These are phyloP conservation scores for Pelodytes ibericus DNA, from an alignment of 2,797 vertebrate genomes.

Conservation along the genomic window DNA sequence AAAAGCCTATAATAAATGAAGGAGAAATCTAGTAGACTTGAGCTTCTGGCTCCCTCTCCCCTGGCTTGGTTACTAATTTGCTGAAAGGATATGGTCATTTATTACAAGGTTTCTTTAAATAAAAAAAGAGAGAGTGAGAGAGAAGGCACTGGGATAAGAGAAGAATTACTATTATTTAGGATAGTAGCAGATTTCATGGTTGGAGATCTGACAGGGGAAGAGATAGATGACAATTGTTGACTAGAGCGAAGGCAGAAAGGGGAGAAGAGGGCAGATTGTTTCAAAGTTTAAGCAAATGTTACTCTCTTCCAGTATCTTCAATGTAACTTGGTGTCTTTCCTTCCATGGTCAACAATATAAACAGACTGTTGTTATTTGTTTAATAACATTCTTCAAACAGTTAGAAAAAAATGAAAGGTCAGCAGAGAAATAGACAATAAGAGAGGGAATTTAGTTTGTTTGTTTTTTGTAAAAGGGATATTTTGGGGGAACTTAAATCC, in stretches of 20 bases:
- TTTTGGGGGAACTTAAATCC: no score
- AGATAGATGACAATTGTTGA: conserved; percentile 38
- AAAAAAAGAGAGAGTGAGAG: neutral
- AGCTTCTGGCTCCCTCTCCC: conserved; percentile 34
- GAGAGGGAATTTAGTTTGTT: no score
- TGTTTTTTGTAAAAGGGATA: no score
- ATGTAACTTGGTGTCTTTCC: neutral
- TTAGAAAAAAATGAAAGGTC: neutral
- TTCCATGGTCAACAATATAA: neutral
- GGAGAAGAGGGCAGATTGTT: neutral
- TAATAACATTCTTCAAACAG: neutral
- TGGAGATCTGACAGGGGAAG: conserved; percentile 8
- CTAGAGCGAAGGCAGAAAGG: neutral
- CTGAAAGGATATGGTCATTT: conserved; percentile 43
- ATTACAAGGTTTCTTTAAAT: conserved; percentile 31
- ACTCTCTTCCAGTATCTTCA: neutral
- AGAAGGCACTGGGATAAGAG: neutral
- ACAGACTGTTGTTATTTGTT: neutral
- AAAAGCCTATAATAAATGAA: conserved; percentile 51
- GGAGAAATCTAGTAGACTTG: conserved; percentile 29
- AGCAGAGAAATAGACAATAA: no score
- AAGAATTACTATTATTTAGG: conserved; percentile 34
- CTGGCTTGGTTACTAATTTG: conserved; percentile 38
- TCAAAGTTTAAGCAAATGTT: conserved; percentile 22
- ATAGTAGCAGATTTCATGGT: neutral